phyloP scores from a whole-genome alignment of 2,113 vertebrate species.

The Cebidichthys violaceus region DNA sequence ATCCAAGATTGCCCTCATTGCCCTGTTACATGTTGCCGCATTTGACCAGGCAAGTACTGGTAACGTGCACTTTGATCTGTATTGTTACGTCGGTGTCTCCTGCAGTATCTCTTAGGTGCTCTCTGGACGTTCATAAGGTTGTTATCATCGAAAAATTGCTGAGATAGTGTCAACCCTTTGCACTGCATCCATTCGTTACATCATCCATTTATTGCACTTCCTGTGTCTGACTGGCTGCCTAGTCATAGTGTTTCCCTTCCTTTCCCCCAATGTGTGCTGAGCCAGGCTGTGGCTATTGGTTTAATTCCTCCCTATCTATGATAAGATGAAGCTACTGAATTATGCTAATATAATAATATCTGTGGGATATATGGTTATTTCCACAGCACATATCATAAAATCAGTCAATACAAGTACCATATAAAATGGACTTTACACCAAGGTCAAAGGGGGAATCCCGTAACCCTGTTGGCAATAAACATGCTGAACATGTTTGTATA shows the following conservation, averaged over 20 bases:
- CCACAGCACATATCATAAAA: neutral
- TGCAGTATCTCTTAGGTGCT: neutral
- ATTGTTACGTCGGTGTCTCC: neutral
- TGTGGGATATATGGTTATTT: neutral
- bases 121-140: neutral
- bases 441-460: slow-evolving; percentile 28
- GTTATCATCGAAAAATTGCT: slow-evolving; percentile 23
- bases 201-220: slow-evolving; percentile 32
- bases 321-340: neutral
- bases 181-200: slow-evolving; percentile 38
- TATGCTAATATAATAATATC: neutral
- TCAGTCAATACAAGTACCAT: neutral
- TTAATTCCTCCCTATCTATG: neutral
- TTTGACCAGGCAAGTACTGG: neutral
- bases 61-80: slow-evolving; percentile 33
- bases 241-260: slow-evolving; percentile 7
- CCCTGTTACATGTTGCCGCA: slow-evolving; percentile 36
- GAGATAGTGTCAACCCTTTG: slow-evolving; percentile 20
- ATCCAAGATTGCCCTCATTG: slow-evolving; percentile 13
- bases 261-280: neutral
- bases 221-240: neutral
- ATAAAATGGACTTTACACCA: slow-evolving; percentile 16
- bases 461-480: slow-evolving; percentile 5
- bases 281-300: neutral
- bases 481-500: slow-evolving; percentile 21